phyloP scores from a whole-genome alignment of 2,797 vertebrate species.

The Etheostoma nigrum region DNA sequence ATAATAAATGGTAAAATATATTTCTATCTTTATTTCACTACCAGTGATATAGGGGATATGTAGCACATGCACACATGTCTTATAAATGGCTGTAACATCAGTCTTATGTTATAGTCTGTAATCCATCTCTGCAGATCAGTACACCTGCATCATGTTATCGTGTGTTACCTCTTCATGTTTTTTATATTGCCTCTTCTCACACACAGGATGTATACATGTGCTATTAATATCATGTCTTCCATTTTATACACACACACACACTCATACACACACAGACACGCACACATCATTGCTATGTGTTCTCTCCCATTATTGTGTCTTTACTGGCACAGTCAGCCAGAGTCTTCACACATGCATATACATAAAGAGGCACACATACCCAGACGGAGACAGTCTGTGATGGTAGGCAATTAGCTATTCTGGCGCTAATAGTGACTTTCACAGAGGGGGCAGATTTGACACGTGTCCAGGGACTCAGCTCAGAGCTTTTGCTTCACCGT shows the following conservation, averaged over 20 bases:
- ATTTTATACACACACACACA: not conserved
- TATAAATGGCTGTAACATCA: slow-evolving; percentile 26
- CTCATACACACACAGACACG: no score
- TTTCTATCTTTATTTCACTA: slow-evolving; percentile 17
- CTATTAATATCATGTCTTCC: slow-evolving; percentile 1
- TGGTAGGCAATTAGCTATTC: slow-evolving; percentile 66
- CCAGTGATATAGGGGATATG: slow-evolving; percentile 5
- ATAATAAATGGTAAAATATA: slow-evolving; percentile 1
- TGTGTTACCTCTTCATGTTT: not conserved
- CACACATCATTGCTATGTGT: not conserved
- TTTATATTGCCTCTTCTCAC: not conserved
- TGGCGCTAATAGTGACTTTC: slow-evolving; percentile 74
- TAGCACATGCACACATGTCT: slow-evolving; percentile 1
- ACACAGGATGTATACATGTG: not conserved
- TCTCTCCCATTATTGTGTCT: slow-evolving; percentile 5
- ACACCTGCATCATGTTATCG: slow-evolving; percentile 40
- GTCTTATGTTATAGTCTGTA: slow-evolving; percentile 9
- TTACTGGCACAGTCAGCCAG: slow-evolving; percentile 11
- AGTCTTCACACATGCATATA: slow-evolving; percentile 33
- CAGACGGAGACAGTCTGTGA: slow-evolving; percentile 56
- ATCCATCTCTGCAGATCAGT: slow-evolving; percentile 60
- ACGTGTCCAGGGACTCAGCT: slow-evolving; percentile 70
- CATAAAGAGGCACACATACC: slow-evolving; percentile 26
- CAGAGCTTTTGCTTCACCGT: slow-evolving; percentile 57
- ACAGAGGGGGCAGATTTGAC: slow-evolving; percentile 72